Evolutionary conservation across 2,113 vertebrate species (phyloP).

Genomic region (Pollachius pollachius): DNA sequence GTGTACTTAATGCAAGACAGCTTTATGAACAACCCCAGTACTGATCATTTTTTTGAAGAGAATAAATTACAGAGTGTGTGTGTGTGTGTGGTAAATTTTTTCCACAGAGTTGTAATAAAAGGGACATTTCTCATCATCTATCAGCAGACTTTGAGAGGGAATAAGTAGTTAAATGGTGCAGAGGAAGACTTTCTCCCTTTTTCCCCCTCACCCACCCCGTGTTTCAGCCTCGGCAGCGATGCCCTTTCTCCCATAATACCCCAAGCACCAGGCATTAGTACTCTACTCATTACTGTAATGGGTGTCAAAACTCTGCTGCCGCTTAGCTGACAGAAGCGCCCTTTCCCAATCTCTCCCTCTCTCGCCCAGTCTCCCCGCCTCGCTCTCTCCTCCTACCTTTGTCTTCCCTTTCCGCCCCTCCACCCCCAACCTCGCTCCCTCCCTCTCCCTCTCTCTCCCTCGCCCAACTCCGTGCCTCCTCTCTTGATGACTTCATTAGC

Average conservation of each 20-base stretch:
- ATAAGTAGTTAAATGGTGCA: conserved; percentile 5
- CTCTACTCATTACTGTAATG: conserved; percentile 72
- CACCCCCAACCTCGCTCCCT: neutral
- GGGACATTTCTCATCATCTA: no score
- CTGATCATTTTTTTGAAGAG: no score
- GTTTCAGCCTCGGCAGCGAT: conserved; percentile 4
- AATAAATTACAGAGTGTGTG: no score
- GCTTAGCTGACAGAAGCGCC: conserved; percentile 31
- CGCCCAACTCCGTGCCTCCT: conserved; percentile 4
- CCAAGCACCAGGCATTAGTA: conserved; percentile 58
- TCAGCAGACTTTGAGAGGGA: no score
- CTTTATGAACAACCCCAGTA: no score
- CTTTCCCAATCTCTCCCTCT: conserved; percentile 11
- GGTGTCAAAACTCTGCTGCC: conserved; percentile 58
- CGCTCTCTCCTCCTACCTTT: conserved; percentile 2
- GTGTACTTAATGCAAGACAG: no score
- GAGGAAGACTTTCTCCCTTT: conserved; percentile 36
- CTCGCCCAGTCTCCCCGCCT: neutral
- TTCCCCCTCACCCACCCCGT: neutral
- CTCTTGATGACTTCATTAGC: conserved; percentile 71
- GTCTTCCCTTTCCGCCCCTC: conserved; percentile 11
- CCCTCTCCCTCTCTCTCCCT: conserved; percentile 16
- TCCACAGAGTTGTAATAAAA: no score
- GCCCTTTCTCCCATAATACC: conserved; percentile 61
- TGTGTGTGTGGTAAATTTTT: no score